Percentiles rank a stretch among this genome's conserved stretches.
Evolutionary conservation across 2,888 invertebrate species (phyloP).

Genomic region (Orchesellides sinensis): DNA sequence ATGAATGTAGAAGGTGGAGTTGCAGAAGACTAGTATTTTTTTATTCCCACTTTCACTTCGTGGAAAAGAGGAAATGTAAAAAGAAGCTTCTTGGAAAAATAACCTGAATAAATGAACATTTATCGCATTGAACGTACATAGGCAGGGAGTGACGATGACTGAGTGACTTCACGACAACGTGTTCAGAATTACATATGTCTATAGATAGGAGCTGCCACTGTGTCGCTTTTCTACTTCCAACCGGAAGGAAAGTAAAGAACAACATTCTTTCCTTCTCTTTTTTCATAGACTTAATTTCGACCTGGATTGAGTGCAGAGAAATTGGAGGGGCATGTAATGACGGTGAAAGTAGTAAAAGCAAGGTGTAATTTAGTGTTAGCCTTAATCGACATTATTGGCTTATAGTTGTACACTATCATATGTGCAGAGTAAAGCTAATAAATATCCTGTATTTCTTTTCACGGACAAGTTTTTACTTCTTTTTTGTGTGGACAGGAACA

Average conservation of each 20-base stretch:
- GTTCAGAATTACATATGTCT: not conserved
- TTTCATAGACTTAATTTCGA: slow-evolving; percentile 16
- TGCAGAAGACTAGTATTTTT: too few relatives aligned
- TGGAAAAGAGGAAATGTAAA: too few relatives aligned
- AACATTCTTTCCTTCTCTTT: slow-evolving; percentile 30
- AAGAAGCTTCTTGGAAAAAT: too few relatives aligned
- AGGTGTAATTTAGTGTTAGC: too few relatives aligned
- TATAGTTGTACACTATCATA: too few relatives aligned
- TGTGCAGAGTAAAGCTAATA: not conserved
- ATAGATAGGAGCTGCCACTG: not conserved
- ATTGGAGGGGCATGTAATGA: not conserved
- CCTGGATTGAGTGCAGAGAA: slow-evolving; percentile 3
- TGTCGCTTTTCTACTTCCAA: not conserved
- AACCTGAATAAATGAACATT: too few relatives aligned
- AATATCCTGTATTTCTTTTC: not conserved
- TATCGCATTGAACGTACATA: not conserved
- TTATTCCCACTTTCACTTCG: too few relatives aligned
- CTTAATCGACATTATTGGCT: not conserved
- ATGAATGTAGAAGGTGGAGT: too few relatives aligned
- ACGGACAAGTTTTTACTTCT: too few relatives aligned
- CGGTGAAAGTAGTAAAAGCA: too few relatives aligned
- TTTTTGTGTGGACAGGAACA: too few relatives aligned
- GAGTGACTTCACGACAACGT: not conserved
- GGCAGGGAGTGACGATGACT: not conserved
- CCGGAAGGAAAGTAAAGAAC: slow-evolving; percentile 24